A percentile compares a stretch with the other conserved stretches of the same genome.
These are phyloP conservation scores for Drosophila robusta DNA, from an alignment of 2,888 invertebrate genomes.

Conservation along the genomic window DNA sequence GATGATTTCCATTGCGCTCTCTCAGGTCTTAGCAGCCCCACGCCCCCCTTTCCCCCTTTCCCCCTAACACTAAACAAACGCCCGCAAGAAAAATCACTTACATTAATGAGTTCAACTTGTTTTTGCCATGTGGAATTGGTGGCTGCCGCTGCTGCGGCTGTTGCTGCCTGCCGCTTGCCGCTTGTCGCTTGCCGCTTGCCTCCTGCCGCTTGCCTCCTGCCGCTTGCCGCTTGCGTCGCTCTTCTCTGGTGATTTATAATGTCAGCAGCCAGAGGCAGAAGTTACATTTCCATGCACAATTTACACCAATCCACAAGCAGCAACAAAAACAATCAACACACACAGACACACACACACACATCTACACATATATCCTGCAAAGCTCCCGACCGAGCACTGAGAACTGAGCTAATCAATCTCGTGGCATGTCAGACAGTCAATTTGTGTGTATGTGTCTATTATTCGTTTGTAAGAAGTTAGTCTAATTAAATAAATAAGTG, in stretches of 20 bases:
- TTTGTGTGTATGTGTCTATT: constrained; percentile 76
- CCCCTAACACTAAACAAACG: constrained; percentile 32
- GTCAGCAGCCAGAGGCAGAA: constrained; percentile 80
- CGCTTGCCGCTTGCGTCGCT: constrained; percentile 37
- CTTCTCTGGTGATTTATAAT: constrained; percentile 75
- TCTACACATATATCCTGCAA: constrained; percentile 25
- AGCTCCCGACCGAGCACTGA: constrained; percentile 54
- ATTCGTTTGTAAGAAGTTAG: constrained; percentile 80
- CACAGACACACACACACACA: constrained; percentile 14
- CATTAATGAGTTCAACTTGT: constrained; percentile 80
- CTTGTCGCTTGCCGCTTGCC: constrained; percentile 28
- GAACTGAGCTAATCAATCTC: constrained; percentile 78
- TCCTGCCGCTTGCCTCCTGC: constrained; percentile 32
- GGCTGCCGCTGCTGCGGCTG: constrained; percentile 24
- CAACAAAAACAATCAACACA: constrained; percentile 54
- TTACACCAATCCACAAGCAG: constrained; percentile 73
- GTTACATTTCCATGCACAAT: constrained; percentile 81
- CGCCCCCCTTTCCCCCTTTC: too few species aligned
- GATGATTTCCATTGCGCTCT: constrained; percentile 63
- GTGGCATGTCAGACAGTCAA: constrained; percentile 79
- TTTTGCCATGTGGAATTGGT: constrained; percentile 66
- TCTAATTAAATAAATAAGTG: constrained; percentile 81
- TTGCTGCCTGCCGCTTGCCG: constrained; percentile 21
- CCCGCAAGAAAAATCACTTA: constrained; percentile 80
- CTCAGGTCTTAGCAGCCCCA: not conserved